Conservation (phyloP, 1,140 invertebrate species). For the Antheraea pernyi region DNA sequence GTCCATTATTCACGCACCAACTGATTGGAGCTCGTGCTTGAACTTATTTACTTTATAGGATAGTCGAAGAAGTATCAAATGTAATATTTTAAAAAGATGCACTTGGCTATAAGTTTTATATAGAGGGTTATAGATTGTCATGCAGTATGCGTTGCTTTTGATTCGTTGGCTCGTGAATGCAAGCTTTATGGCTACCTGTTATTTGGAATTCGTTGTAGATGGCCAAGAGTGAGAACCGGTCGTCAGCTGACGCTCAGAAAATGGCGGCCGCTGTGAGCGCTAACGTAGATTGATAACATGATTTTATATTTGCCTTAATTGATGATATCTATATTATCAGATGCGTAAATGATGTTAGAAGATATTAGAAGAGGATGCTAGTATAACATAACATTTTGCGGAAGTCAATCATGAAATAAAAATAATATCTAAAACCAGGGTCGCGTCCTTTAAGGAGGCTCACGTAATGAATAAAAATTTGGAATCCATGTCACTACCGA, state of each 20-base stretch:
- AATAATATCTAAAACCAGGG: too few species aligned
- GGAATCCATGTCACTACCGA: too few species aligned
- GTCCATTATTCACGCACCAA: not conserved
- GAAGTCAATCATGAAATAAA: too few species aligned
- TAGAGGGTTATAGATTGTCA: too few species aligned
- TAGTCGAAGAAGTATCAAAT: too few species aligned
- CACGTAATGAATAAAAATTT: too few species aligned
- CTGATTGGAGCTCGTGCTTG: not conserved
- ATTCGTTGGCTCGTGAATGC: not conserved
- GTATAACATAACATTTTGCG: too few species aligned
- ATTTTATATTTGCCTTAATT: conserved; percentile 20
- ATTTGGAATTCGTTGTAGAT: conserved; percentile 59
- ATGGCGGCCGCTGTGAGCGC: conserved; percentile 41
- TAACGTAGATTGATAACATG: conserved; percentile 44
- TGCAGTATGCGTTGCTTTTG: not conserved
- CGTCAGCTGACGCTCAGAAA: conserved; percentile 61
- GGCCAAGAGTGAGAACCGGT: conserved; percentile 48
- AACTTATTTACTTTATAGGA: not conserved
- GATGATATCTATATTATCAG: not conserved
- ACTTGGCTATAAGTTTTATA: too few species aligned
- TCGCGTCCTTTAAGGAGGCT: too few species aligned
- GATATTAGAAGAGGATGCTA: too few species aligned
- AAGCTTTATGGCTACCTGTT: conserved; percentile 44
- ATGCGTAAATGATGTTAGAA: too few species aligned
- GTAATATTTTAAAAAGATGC: too few species aligned